Base-by-base conservation (phyloP, 2,113 vertebrate species). In the Tamias sibiricus region DNA sequence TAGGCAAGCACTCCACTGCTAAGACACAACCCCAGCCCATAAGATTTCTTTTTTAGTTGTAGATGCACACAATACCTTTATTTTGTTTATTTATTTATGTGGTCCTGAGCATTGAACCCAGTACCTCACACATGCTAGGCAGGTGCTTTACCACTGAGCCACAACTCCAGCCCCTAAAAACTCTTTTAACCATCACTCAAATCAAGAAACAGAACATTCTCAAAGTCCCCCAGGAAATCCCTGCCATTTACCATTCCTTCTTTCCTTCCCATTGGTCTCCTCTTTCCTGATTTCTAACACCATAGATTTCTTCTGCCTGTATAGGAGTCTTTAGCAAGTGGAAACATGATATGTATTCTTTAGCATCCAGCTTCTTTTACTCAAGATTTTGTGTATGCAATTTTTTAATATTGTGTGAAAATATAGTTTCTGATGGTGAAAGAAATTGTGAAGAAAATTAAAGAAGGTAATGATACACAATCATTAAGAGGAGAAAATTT, bases 381-480 rank as follows among this genome's bases (percentile, higher is more conserved):
- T 66, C 30, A 74, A 35, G 47, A 37, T 49, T 88, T 37, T 37
- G 7, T 72, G 72, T 92, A 13, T 76, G 57, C 89, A 47, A 86
- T 86, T 77, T 26, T 66, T 79, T 35, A 32, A 19, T 95, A 87
- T 91, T 93, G 16, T 75, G 2, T 88, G 49, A 92, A 83, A 93
- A 85, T 90, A 83, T 6, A 83, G 32, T 69, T 94, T 84, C 71
- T 87, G 81, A 74, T 72, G 71, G 17, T 80, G 72, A 84, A 94
- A 91, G 64, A 30, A 66, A 75, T 59, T 75, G 66, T 62, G 79
- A 79, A 91, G 91, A 59, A 91, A 79, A 79, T 52, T 37, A 64
- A 59, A 90, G 35, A 75, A 64, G 54, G 42, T 52, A 66, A 12
- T 76, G 52, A 1, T 66, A 40, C 32, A 40, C 32, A 32, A 30